Evolutionary conservation across 2,888 invertebrate species (phyloP), one percentile per base, ranked within the genome.

Genomic region (Cephus runcator): DNA sequence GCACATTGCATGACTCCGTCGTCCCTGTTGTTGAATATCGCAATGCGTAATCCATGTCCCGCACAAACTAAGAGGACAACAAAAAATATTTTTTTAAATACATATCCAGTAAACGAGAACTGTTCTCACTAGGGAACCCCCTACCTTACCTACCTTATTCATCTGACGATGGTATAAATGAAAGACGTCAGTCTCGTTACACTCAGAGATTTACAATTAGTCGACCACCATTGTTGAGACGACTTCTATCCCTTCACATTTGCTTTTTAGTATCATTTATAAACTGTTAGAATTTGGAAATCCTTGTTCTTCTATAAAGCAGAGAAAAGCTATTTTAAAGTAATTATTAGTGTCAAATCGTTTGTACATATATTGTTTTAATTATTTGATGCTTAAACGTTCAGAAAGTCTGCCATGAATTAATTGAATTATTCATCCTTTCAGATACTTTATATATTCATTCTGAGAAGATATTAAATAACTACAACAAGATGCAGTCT

Each of bases 401-500:
- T 15, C 40, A 23, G 40, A 23, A 23, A 23, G 23, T 56, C 40
- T 9, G 23, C 4, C 1, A 40, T 40, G 1, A 40, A 40, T 56
- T 56, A 56, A 56, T 56, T 56, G 23, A 56, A 56, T 56, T 34
- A 34, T 31, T 34, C 3, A 34, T 71, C 15, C 71, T 71, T 34
- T 6, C 71, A 31, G 34, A 71, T 71, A 31, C 3, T 34, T 71
- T 31, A 11, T 34, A 71, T 71, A 71, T 23, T 33, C 9, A 12
- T 9, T 71, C 34, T 71, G 12, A 71, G 31, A 34, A 71, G 75
- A 77, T 77, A 80, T 79, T 78, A 80, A 80, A 77, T 56, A 56
- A 9, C 56, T 56, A 23, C 23, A 56, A 23, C 15, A 74, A 23
- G n/a, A 88, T 89, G 88, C 85, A 85, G 69, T 80, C 85, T 31